Evolutionary conservation across 2,888 invertebrate genomes (phyloP), one percentile per base, ranked within the genome.

Genomic region (Brachylomia viminalis): DNA sequence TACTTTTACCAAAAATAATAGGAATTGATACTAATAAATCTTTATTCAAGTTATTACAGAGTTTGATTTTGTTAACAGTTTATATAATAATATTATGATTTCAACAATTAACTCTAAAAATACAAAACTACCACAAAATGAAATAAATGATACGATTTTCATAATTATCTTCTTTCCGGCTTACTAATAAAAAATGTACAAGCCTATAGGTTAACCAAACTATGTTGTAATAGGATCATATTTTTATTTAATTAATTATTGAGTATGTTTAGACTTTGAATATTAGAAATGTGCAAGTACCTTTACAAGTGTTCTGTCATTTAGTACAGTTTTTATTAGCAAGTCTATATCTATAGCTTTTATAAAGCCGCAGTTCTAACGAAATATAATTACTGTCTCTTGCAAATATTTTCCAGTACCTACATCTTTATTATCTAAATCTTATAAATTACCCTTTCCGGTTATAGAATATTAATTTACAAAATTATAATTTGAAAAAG

Each of bases 391-490:
- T 80, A 66, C 66, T 59, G 62, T 83, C 65, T 47, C 59, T 70
- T 69, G 72, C 42, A 70, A 67, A 82, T 42, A 72, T 52, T 42
- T 65, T 42, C 59, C 58, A 81, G 42, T 72, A 70, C n/a, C n/a
- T n/a, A n/a, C 66, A 83, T 20, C 54, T 70, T 56, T 68, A 74
- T 47, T 66, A 54, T 8, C 69, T 82, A 88, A 72, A 58, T 66
- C 86, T 87, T 87, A 86, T 52, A 77, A 67, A 81, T 67, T 86
- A 89, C 89, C 88, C 88, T 80, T 80, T 83, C 84, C 89, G 75
- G 75, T 72, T 84, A 77, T 13, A 80, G 30, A 72, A 70, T 61
- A 81, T 58, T 70, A 76, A 77, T 77, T 78, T 71, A 78, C 33
- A 69, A 83, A 83, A 38, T 58, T 2, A 79, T 76, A 64, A 67